Evolutionary conservation across 2,113 vertebrate genomes (phyloP).

Genomic region (Paradoxurus hermaphroditus): DNA sequence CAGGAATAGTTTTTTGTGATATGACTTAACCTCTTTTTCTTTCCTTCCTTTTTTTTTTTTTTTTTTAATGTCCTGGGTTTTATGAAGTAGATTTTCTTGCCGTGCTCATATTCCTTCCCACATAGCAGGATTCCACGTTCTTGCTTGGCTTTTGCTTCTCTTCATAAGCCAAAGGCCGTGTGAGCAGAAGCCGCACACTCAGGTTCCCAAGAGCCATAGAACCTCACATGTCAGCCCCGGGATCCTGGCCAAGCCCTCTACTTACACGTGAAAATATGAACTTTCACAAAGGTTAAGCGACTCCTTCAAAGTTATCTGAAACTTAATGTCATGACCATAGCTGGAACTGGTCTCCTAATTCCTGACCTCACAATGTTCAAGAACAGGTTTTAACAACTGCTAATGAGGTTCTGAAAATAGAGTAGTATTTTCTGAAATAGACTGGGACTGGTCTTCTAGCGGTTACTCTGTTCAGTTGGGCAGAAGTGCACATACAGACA

Average conservation of each 20-base stretch:
- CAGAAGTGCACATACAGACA: neutral
- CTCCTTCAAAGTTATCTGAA: neutral
- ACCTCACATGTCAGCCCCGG: neutral
- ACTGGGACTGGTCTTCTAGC: neutral
- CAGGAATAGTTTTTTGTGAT: neutral
- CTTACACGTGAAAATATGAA: neutral
- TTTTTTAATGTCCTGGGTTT: neutral
- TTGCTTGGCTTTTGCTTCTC: rapidly evolving
- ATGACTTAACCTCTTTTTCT: neutral
- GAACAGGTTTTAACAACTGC: neutral
- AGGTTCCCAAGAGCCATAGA: rapidly evolving
- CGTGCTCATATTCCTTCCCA: too few species aligned
- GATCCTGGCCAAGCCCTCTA: neutral
- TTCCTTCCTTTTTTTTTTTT: neutral
- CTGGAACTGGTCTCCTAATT: neutral
- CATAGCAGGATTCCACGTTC: neutral
- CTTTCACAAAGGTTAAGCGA: neutral
- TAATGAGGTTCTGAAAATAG: neutral
- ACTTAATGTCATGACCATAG: neutral
- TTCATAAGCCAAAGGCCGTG: neutral
- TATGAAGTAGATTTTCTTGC: neutral
- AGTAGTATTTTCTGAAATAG: neutral
- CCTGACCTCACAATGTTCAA: neutral
- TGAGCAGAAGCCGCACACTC: neutral
- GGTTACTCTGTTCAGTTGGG: neutral